These are phyloP conservation scores for Flexamia atlantica DNA, from an alignment of 2,888 invertebrate genomes.

Conservation along the genomic window DNA sequence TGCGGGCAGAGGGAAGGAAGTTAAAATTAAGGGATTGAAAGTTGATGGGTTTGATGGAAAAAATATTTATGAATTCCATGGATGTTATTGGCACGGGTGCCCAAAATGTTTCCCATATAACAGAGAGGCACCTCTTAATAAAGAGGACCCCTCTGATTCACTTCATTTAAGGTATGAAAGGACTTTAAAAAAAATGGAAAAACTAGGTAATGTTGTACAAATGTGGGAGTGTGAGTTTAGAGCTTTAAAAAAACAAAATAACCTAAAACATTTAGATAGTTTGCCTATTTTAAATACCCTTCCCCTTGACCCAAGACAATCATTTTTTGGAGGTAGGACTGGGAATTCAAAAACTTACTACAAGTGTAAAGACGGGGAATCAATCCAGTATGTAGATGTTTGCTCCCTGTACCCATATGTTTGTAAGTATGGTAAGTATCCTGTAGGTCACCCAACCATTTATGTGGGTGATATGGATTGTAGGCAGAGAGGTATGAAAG, in stretches of 20 bases:
- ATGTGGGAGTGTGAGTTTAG: slow-evolving; percentile 66
- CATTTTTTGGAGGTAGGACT: slow-evolving; percentile 71
- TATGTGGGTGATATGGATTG: slow-evolving; percentile 65
- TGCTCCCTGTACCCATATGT: slow-evolving; percentile 60
- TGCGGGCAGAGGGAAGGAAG: slow-evolving; percentile 67
- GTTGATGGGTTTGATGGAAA: slow-evolving; percentile 65
- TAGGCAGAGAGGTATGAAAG: not conserved
- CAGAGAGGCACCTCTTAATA: slow-evolving; percentile 24
- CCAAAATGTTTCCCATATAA: slow-evolving; percentile 55
- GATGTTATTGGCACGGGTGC: slow-evolving; percentile 66
- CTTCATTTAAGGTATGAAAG: slow-evolving; percentile 14
- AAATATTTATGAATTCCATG: slow-evolving; percentile 65
- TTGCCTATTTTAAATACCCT: not conserved
- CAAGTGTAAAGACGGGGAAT: slow-evolving; percentile 13
- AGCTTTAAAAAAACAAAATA: slow-evolving; percentile 5
- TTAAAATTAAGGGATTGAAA: slow-evolving; percentile 56
- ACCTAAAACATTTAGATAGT: not conserved
- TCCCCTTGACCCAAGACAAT: slow-evolving; percentile 69
- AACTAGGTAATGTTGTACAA: slow-evolving; percentile 21
- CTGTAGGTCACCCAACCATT: slow-evolving; percentile 66
- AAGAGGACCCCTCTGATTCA: slow-evolving; percentile 14
- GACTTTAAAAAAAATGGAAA: slow-evolving; percentile 3
- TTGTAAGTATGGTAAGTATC: slow-evolving; percentile 50
- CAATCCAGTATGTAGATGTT: slow-evolving; percentile 63
- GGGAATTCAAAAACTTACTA: slow-evolving; percentile 16